A percentile compares a stretch with the other conserved stretches of the same genome.
Evolutionary conservation across 2,797 vertebrate species (phyloP).

Genomic region (Danio kyathit): DNA sequence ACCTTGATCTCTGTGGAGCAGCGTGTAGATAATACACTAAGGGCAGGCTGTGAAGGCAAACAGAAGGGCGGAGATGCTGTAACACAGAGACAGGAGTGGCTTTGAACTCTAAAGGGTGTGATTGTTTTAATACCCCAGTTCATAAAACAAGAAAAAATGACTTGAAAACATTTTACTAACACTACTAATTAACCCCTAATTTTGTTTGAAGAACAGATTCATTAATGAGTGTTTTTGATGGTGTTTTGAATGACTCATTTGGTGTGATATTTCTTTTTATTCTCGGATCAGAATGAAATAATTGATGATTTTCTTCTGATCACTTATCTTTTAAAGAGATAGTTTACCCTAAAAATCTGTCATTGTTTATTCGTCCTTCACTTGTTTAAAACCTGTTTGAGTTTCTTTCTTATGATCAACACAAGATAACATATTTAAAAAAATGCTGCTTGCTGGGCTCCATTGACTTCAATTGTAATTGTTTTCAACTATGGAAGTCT

Average conservation of each 20-base stretch:
- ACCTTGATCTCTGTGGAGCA: constrained; percentile 24
- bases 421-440: too few relatives aligned
- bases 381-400: too few relatives aligned
- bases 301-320: too few relatives aligned
- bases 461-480: too few relatives aligned
- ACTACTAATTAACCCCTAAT: neutral
- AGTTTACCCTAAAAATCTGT: too few relatives aligned
- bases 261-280: neutral
- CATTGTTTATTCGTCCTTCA: too few relatives aligned
- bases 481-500: too few relatives aligned
- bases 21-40: neutral
- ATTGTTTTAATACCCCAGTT: neutral
- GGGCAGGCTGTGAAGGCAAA: constrained; percentile 17
- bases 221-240: neutral
- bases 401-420: too few relatives aligned
- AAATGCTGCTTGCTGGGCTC: too few relatives aligned
- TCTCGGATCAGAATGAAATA: neutral
- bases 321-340: too few relatives aligned
- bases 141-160: neutral
- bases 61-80: constrained; percentile 4
- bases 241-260: neutral
- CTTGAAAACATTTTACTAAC: neutral
- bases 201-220: neutral
- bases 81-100: neutral
- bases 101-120: neutral